Percentiles rank a stretch among this genome's conserved stretches.
phyloP scores from a whole-genome alignment of 2,888 invertebrate genomes.

The Trissonchulus sp. region DNA sequence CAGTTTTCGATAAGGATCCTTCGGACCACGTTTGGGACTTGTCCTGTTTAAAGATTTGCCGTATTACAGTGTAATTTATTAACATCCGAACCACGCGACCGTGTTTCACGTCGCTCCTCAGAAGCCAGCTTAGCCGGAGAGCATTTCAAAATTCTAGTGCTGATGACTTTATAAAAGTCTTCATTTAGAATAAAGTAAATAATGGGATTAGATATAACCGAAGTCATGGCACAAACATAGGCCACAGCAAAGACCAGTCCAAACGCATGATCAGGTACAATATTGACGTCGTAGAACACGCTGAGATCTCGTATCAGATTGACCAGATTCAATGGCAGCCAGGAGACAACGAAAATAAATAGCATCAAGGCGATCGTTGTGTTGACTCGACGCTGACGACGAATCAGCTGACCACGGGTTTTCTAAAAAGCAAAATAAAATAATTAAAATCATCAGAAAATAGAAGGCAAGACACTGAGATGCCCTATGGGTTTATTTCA shows the following conservation, averaged over 20 bases:
- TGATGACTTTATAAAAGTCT: not conserved
- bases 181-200: not conserved
- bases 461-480: no score
- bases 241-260: not conserved
- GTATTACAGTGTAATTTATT: no score
- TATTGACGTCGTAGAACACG: not conserved
- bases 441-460: no score
- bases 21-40: no score
- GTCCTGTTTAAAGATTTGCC: no score
- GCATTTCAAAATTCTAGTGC: no score
- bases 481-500: no score
- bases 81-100: no score
- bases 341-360: slow-evolving; percentile 54
- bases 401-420: slow-evolving; percentile 35
- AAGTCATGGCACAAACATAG: not conserved
- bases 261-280: not conserved
- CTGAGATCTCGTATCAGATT: slow-evolving; percentile 41
- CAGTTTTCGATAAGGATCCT: no score
- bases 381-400: slow-evolving; percentile 51
- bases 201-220: not conserved
- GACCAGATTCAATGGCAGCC: slow-evolving; percentile 54
- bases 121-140: no score
- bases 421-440: no score
- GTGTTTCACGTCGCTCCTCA: no score
- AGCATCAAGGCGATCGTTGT: slow-evolving; percentile 56